A percentile compares a stretch with the other conserved stretches of the same genome.
Evolutionary conservation across 2,797 vertebrate genomes (phyloP).

Genomic region (Ataeniobius toweri): DNA sequence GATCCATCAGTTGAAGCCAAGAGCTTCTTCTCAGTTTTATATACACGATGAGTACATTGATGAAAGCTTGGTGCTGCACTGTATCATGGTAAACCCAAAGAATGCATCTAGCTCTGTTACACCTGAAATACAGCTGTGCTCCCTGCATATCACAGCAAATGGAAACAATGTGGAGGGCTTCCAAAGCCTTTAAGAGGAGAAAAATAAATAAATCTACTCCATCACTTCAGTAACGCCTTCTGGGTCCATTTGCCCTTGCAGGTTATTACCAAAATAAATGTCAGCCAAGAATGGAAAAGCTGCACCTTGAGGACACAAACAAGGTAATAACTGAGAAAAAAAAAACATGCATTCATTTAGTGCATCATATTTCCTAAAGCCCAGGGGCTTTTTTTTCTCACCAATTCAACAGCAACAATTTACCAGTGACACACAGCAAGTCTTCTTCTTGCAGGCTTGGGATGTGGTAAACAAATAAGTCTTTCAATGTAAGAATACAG

Average conservation of each 20-base stretch:
- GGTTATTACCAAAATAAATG: constrained; percentile 74
- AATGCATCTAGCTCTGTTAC: constrained; percentile 36
- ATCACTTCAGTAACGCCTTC: constrained; percentile 65
- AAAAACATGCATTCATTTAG: constrained; percentile 46
- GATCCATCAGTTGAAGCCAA: constrained; percentile 35
- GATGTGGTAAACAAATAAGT: constrained; percentile 55
- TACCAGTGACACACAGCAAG: constrained; percentile 22
- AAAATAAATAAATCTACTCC: constrained; percentile 67
- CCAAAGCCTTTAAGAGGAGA: constrained; percentile 50
- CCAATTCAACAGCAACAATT: constrained; percentile 37
- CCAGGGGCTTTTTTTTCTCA: constrained; percentile 39
- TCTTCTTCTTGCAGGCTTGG: constrained; percentile 35
- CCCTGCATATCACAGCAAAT: constrained; percentile 54
- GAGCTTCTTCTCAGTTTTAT: constrained; percentile 40
- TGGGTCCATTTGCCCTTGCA: constrained; percentile 71
- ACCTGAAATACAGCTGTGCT: constrained; percentile 35
- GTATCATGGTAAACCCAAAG: constrained; percentile 30
- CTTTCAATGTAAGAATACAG: constrained; percentile 25
- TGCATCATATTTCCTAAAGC: constrained; percentile 59
- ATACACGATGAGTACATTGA: constrained; percentile 46
- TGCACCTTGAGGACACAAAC: constrained; percentile 63
- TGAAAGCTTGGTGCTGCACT: constrained; percentile 38
- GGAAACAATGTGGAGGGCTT: constrained; percentile 64
- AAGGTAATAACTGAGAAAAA: constrained; percentile 55
- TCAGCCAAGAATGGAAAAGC: constrained; percentile 67